Evolutionary conservation across 2,113 vertebrate genomes (phyloP), one percentile per base, ranked within the genome.

Genomic region (Anthoscopus minutus): DNA sequence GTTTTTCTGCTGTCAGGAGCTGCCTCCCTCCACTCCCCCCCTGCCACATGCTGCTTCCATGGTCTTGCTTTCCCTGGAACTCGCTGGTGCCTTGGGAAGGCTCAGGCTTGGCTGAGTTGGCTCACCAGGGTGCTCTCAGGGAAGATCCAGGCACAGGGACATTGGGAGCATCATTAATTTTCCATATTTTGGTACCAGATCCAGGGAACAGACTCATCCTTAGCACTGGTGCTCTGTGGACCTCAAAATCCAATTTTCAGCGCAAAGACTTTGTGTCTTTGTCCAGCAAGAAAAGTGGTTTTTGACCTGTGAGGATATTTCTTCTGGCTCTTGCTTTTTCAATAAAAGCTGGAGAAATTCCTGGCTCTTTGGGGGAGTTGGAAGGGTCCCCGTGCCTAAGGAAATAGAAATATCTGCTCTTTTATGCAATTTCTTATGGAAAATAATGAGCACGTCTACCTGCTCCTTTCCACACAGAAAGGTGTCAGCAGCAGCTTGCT

Each of bases 401-500:
- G 71, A 47, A 53, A 50, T 10, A 42, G 65, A 57, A 92, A 84
- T 51, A 47, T 53, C 91, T 76, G 22, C 40, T 53, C 18, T 76
- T 93, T 40, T 16, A 17, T 64, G 22, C 30, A 16, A 28, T 82
- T 95, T 67, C n/a, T 64, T 37, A 7, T 14, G 21, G 86, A 45
- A 91, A 87, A 70, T 50, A 53, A 65, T 1, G 50, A 82, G 62
- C 50, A 5, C 0, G 0, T 37, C 58, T 65, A 91, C 58, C 81
- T 87, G 89, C 81, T 94, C 70, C 89, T 83, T 23, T 60, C n/a
- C 12, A 2, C 38, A 13, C 84, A 85, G 91, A 31, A 72, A 89
- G 89, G 87, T 94, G 89, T 94, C 84, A 87, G 92, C 81, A 96
- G 86, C 81, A 79, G 84, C 87, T 47, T 53, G 45, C 61, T 85